Percentiles rank a stretch among this genome's conserved stretches.
These are phyloP conservation scores for Aplochiton taeniatus DNA, from an alignment of 2,797 vertebrate genomes.

Conservation along the genomic window DNA sequence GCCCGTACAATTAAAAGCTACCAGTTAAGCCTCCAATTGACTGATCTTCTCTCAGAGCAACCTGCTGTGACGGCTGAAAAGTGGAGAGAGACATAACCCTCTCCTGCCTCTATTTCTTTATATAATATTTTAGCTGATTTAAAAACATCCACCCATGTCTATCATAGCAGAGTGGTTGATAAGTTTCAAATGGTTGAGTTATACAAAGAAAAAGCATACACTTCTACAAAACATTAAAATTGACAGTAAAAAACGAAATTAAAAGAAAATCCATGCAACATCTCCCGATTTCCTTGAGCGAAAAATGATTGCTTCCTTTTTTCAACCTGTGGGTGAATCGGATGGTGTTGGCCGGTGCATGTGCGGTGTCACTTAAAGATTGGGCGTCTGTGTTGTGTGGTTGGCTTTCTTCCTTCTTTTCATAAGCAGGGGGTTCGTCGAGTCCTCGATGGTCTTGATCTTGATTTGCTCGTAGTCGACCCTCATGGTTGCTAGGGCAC, in stretches of 20 bases:
- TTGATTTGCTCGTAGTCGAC: slow-evolving; percentile 98
- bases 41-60: slow-evolving; percentile 37
- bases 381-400: slow-evolving; percentile 43
- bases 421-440: slow-evolving; percentile 91
- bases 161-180: slow-evolving; percentile 43
- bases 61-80: slow-evolving; percentile 47
- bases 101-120: slow-evolving; percentile 31
- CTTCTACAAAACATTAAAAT: slow-evolving; percentile 66
- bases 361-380: slow-evolving; percentile 56
- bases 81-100: slow-evolving; percentile 5
- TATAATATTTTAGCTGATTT: slow-evolving; percentile 65
- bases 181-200: slow-evolving; percentile 68
- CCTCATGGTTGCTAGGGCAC: slow-evolving; percentile 97
- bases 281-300: slow-evolving; percentile 38
- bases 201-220: slow-evolving; percentile 66
- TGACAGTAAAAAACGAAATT: slow-evolving; percentile 59
- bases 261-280: slow-evolving; percentile 67
- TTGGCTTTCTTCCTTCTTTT: slow-evolving; percentile 93
- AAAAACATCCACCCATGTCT: slow-evolving; percentile 51
- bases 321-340: slow-evolving; percentile 33
- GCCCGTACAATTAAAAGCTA: no score
- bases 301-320: slow-evolving; percentile 91
- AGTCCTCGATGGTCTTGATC: slow-evolving; percentile 97
- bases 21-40: not conserved
- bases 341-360: slow-evolving; percentile 35